Base-by-base conservation (phyloP, 2,888 invertebrate genomes). In the Catonia carolina region DNA sequence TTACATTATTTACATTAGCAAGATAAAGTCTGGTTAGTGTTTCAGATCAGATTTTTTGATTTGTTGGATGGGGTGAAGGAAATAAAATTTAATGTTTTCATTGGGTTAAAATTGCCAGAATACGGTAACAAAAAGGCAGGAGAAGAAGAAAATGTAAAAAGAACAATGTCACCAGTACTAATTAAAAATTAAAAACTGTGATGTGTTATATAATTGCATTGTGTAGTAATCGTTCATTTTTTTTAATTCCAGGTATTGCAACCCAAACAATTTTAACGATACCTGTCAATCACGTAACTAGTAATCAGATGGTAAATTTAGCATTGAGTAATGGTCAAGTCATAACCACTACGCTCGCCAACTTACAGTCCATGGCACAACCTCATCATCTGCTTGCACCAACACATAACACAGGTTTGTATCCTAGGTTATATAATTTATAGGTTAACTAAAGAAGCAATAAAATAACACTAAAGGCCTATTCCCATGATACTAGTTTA, bases 231-330 rank as follows among this genome's bases (percentile, higher is more conserved):
- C n/a, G n/a, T n/a, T n/a, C n/a, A n/a, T n/a, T n/a, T n/a, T n/a
- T n/a, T n/a, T n/a, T n/a, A n/a, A n/a, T 67, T 68, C 42, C 75
- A 94, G 94, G 94, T 66, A 86, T 95, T 71, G 92, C 93, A 54
- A 89, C 94, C 52, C 96, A 96, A 77, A 95, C 95, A 69, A 93
- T 96, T 70, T 78, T 96, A 67, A 94, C 95, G 64, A 95, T 96
- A 71, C 95, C 95, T 55, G 90, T 95, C 60, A 90, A 87, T 75
- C 89, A 90, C 75, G 87, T 90, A 64, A 89, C 88, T 75, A 76
- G 76, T 65, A 79, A 80, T 69, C 80, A 80, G 69, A 85, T 86
- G 82, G 85, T 86, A 23, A 86, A 90, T 71, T 74, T 90, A 67
- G 87, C 89, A 4, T 78, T 89, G 62, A 87, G 85, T 72, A 90